A percentile compares a stretch with the other conserved stretches of the same genome.
These are phyloP conservation scores for Sinentomon sp. DNA, from an alignment of 2,888 invertebrate genomes.

Conservation along the genomic window DNA sequence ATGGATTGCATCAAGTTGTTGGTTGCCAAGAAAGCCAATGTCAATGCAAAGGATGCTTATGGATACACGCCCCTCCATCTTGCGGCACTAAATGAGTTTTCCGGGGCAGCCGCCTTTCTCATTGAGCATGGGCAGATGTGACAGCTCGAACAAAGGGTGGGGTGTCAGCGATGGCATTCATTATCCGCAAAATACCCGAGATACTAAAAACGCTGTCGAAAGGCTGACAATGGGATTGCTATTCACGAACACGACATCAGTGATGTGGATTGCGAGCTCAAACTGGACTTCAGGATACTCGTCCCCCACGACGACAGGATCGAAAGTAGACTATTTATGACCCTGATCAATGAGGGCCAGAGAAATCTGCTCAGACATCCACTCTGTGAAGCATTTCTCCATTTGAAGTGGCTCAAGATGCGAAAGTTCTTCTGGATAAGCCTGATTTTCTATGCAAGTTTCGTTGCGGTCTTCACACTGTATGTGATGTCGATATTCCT, in stretches of 20 bases:
- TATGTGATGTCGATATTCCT: no score
- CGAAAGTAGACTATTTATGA: conserved; percentile 37
- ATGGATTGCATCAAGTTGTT: conserved; percentile 37
- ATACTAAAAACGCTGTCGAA: conserved; percentile 39
- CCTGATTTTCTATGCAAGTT: conserved; percentile 35
- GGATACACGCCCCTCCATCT: conserved; percentile 63
- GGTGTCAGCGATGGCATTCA: conserved; percentile 47
- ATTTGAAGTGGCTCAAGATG: conserved; percentile 54
- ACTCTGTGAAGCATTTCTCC: conserved; percentile 53
- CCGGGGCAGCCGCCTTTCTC: conserved; percentile 39
- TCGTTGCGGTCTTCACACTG: no score
- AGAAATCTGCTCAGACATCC: conserved; percentile 54
- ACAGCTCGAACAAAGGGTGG: conserved; percentile 40
- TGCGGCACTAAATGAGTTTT: conserved; percentile 55
- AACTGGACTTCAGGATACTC: conserved; percentile 29
- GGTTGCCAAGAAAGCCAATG: conserved; percentile 17
- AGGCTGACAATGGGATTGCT: conserved; percentile 44
- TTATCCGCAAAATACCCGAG: conserved; percentile 55
- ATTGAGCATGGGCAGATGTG: conserved; percentile 33
- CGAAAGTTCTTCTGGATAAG: conserved; percentile 53
- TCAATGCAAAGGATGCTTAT: conserved; percentile 34
- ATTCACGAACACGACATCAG: conserved; percentile 58
- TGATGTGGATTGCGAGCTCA: conserved; percentile 57
- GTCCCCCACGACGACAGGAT: conserved; percentile 29
- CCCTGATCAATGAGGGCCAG: conserved; percentile 50